Evolutionary conservation across 2,797 vertebrate species (phyloP).

Genomic region (Acomys russatus): DNA sequence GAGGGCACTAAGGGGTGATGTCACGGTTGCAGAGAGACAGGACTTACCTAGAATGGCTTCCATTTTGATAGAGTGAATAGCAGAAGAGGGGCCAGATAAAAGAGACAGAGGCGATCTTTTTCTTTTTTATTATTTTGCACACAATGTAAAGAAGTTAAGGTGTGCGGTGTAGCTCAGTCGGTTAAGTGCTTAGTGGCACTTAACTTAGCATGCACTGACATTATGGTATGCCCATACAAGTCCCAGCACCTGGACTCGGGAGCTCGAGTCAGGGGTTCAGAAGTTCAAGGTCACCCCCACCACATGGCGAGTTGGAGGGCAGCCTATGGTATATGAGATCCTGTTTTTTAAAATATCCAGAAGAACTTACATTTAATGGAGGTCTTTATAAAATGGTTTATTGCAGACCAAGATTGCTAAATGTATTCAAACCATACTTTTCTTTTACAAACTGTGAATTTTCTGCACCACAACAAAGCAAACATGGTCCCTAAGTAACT

Average conservation of each 20-base stretch:
- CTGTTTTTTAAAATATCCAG: neutral
- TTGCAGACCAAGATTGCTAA: neutral
- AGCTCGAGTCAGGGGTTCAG: neutral
- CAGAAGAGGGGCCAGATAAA: neutral
- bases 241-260: neutral
- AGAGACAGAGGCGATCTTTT: neutral
- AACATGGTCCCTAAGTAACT: neutral
- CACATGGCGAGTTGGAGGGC: neutral
- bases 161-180: neutral
- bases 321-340: neutral
- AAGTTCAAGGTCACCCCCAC: neutral
- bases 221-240: neutral
- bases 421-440: neutral
- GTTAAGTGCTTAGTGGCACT: neutral
- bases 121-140: neutral
- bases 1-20: neutral
- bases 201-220: too few relatives aligned
- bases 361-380: neutral
- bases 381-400: neutral
- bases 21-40: neutral
- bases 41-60: neutral
- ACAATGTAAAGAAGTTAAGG: slow-evolving; percentile 4
- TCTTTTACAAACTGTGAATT: neutral
- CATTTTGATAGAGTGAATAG: neutral
- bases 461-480: slow-evolving; percentile 20